Conservation (phyloP, 2,888 invertebrate genomes). For the Platycheirus rosarum region DNA sequence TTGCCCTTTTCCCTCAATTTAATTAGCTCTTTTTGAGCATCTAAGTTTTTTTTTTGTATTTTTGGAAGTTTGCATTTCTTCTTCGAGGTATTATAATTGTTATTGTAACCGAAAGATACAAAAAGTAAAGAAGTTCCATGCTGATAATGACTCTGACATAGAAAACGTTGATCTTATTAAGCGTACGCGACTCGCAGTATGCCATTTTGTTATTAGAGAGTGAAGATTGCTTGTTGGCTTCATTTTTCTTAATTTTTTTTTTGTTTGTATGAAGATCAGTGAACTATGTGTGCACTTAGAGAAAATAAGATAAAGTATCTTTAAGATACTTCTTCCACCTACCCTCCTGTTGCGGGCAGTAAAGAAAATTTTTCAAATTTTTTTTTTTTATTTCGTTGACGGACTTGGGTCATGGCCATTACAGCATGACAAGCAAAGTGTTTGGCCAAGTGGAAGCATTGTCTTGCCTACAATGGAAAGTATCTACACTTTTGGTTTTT, state of each 20-base stretch:
- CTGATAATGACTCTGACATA: constrained; percentile 71
- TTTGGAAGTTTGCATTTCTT: constrained; percentile 45
- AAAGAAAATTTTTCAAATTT: constrained; percentile 25
- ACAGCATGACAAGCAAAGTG: constrained; percentile 67
- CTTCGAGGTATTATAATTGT: constrained; percentile 36
- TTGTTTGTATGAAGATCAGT: constrained; percentile 45
- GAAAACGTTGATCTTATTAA: constrained; percentile 72
- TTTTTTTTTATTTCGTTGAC: constrained; percentile 35
- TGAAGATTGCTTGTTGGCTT: constrained; percentile 24
- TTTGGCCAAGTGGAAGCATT: neutral
- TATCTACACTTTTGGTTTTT: constrained; percentile 44
- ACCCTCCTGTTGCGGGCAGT: neutral
- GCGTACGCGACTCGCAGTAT: constrained; percentile 23
- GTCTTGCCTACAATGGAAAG: constrained; percentile 52
- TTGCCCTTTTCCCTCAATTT: constrained; percentile 56
- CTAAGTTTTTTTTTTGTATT: neutral
- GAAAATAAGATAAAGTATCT: constrained; percentile 50
- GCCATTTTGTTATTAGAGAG: constrained; percentile 53
- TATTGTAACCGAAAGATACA: constrained; percentile 30
- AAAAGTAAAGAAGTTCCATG: constrained; percentile 36
- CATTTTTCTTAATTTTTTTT: too few relatives aligned
- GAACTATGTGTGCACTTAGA: constrained; percentile 55
- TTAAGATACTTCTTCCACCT: constrained; percentile 11
- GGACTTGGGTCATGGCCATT: constrained; percentile 66
- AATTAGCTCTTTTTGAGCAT: constrained; percentile 33